Evolutionary conservation across 2,113 vertebrate genomes (phyloP).

Genomic region (Elgaria multicarinata): DNA sequence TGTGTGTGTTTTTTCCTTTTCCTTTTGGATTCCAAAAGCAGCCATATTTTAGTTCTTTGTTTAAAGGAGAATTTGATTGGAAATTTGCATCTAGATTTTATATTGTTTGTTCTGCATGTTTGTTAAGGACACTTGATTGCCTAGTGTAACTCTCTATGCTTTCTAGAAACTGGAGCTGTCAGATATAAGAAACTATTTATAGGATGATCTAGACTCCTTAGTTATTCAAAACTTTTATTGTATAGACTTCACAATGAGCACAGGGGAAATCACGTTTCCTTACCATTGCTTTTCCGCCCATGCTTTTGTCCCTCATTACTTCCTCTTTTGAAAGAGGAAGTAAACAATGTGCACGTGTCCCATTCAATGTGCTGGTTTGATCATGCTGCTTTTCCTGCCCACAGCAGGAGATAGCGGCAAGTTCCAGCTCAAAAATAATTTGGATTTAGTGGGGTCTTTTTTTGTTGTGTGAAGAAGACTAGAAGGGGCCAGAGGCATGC

Average conservation of each 20-base stretch:
- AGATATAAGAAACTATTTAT: background rate
- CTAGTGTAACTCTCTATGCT: background rate
- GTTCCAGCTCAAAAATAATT: too few relatives aligned
- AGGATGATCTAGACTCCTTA: background rate
- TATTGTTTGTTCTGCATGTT: background rate
- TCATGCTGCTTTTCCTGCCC: too few relatives aligned
- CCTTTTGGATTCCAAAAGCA: background rate
- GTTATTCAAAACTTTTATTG: background rate
- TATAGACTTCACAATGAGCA: background rate
- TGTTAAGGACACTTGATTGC: background rate
- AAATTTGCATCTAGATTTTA: background rate
- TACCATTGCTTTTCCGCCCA: too few relatives aligned
- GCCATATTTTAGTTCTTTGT: background rate
- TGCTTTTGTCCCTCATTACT: too few relatives aligned
- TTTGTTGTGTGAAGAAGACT: too few relatives aligned
- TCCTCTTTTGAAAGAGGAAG: too few relatives aligned
- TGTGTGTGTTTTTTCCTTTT: background rate
- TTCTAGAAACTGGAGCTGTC: background rate
- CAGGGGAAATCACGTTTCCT: too few relatives aligned
- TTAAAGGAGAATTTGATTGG: background rate
- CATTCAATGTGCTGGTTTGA: too few relatives aligned
- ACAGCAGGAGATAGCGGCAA: too few relatives aligned
- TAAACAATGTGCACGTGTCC: too few relatives aligned
- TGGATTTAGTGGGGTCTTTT: too few relatives aligned
- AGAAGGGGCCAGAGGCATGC: too few relatives aligned